phyloP scores from a whole-genome alignment of 2,888 invertebrate genomes.

The Trissolcus brochymenae region DNA sequence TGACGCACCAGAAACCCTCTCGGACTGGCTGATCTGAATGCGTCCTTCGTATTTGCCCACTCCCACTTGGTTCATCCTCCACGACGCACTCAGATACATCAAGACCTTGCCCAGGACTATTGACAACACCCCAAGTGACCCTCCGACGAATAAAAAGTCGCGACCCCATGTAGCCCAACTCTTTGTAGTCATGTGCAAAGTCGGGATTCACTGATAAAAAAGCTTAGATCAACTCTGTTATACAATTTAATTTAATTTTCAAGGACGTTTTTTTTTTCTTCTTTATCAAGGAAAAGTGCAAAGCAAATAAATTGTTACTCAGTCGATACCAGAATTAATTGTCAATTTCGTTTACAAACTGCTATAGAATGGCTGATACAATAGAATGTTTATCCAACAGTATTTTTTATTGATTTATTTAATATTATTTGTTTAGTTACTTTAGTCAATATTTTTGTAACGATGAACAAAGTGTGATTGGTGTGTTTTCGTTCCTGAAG shows the following conservation, averaged over 20 bases:
- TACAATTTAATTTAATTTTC: slow-evolving; percentile 1
- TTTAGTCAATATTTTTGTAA: slow-evolving; percentile 4
- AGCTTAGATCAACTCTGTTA: slow-evolving; percentile 4
- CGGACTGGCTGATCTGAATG: slow-evolving; percentile 69
- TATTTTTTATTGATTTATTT: not conserved
- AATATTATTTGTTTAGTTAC: not conserved
- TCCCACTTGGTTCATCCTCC: slow-evolving; percentile 49
- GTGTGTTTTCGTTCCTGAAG: slow-evolving; percentile 42
- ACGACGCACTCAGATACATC: slow-evolving; percentile 50
- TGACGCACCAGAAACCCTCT: slow-evolving; percentile 66
- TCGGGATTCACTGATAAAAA: slow-evolving; percentile 3
- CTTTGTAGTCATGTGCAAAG: slow-evolving; percentile 36
- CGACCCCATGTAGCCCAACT: slow-evolving; percentile 34
- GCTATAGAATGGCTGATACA: too few species aligned
- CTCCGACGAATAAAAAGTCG: slow-evolving; percentile 51
- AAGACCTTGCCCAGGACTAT: slow-evolving; percentile 41
- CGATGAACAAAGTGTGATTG: slow-evolving; percentile 23
- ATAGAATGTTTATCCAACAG: too few species aligned
- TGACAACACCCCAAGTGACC: slow-evolving; percentile 50
- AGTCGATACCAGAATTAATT: not conserved
- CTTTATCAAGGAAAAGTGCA: not conserved
- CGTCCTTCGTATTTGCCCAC: slow-evolving; percentile 69
- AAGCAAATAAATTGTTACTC: not conserved
- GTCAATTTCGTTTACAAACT: not conserved
- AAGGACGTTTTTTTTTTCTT: not conserved